phyloP scores from a whole-genome alignment of 2,113 vertebrate genomes.

The Sceloporus undulatus region DNA sequence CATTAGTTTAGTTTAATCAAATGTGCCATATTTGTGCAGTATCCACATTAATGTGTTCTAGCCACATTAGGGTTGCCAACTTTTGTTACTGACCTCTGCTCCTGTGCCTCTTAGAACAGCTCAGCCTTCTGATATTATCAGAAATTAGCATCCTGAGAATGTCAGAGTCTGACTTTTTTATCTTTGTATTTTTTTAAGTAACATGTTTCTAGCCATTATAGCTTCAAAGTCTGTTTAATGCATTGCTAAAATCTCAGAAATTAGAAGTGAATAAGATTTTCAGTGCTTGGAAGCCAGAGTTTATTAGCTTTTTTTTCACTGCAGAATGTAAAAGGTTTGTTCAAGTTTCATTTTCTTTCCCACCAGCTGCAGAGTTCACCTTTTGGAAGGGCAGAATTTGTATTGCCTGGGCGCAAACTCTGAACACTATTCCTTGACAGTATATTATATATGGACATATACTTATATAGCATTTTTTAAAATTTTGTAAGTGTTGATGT shows the following conservation, averaged over 20 bases:
- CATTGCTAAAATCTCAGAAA: neutral
- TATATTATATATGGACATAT: too few relatives aligned
- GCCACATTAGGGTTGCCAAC: neutral
- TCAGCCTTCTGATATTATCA: neutral
- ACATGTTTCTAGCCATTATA: neutral
- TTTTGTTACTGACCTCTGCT: neutral
- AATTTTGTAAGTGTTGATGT: neutral
- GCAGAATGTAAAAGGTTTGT: neutral
- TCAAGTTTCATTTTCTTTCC: too few relatives aligned
- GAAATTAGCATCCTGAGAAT: neutral
- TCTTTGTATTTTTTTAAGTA: too few relatives aligned
- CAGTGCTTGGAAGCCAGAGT: neutral
- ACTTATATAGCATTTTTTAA: neutral
- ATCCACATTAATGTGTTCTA: neutral
- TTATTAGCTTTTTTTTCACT: neutral
- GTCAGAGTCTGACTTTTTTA: neutral
- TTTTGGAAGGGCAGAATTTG: neutral
- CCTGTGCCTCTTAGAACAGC: neutral
- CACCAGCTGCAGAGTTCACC: neutral
- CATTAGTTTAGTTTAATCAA: slow-evolving; percentile 4
- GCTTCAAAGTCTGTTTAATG: neutral
- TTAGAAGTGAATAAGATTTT: neutral
- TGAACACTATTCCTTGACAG: neutral
- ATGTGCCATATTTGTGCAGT: neutral
- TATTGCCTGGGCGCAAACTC: neutral